Base-by-base conservation (phyloP, 2,888 invertebrate genomes). In the Dicycla oo region DNA sequence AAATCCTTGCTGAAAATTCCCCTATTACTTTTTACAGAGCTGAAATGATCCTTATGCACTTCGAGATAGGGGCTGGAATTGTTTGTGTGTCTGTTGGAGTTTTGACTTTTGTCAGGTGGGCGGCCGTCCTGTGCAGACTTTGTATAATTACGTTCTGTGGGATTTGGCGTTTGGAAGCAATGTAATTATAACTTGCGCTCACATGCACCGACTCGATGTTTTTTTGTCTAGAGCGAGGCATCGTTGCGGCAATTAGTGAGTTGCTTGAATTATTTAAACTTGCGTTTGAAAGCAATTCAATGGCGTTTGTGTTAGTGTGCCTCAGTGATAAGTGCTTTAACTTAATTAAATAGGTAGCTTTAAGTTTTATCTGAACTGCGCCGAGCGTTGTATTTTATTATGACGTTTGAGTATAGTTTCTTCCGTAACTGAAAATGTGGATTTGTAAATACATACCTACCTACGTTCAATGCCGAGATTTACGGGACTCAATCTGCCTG, bases 111-210 rank as follows among this genome's bases (percentile, higher is more conserved):
- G 83, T 86, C 87, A 85, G 87, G 84, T 88, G 87, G 76, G 73
- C 86, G 87, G 84, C 88, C 88, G 89, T 90, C 89, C 91, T 90
- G 91, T 88, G 90, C 92, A 92, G 90, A 93, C 91, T 93, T 91
- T 91, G 92, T 92, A 90, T 93, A 93, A 93, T 94, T 93, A 90
- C 89, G 87, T 83, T 88, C 87, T 88, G 88, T 73, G 87, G 88
- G 89, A 90, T 90, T 88, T 85, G 86, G 88, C 86, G 83, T 87
- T 88, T 86, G 86, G 86, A 87, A 84, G 88, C 89, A 88, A 85
- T 88, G 88, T 90, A 90, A 91, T 92, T 92, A 91, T 91, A 91
- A 90, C 89, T 90, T 89, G 84, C 86, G 85, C 87, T 81, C 76
- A 83, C 72, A 85, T 84, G 87, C 86, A 85, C 75, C 78, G 67